Evolutionary conservation across 2,797 vertebrate species (phyloP), one percentile per base, ranked within the genome.

Genomic region (Perodicticus potto): DNA sequence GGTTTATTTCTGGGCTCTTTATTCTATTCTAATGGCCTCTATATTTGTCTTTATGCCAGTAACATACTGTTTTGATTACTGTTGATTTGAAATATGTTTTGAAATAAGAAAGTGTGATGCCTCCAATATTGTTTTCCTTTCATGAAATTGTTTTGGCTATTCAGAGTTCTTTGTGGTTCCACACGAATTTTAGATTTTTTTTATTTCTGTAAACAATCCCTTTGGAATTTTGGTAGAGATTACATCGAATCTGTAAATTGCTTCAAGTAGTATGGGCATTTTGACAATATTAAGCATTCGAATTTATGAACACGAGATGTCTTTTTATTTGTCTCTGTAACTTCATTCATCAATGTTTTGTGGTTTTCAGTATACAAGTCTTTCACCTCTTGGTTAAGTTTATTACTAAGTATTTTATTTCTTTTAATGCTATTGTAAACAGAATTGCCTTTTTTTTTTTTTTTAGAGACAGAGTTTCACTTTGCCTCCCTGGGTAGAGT

Each of bases 331-430:
- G 19, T 86, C 32, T 85, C 9, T 86, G 55, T 63, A 76, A 80
- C 87, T 78, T 70, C 34, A 95, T 89, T 87, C 34, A 76, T n/a
- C 22, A 65, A 8, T 63, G 37, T 89, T 89, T 76, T 45, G 4
- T 57, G 32, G 11, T 80, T 91, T 90, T 80, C 17, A 45, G n/a
- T 63, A 12, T 74, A 9, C 6, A 57, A 49, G 20, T 65, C 40
- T 89, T 85, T 93, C 16, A 37, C 20, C 6, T 93, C 13, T 69
- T 55, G 78, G 17, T 80, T 94, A 91, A 80, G 20, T 82, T 93
- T 90, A 78, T 65, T 90, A 25, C n/a, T 73, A 59, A 84, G 37
- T 53, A 43, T 70, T 87, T 89, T 76, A 90, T 93, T 94, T n/a
- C 14, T 90, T 95, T 45, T 69, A 16, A 20, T 72, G 34, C 14